These are phyloP conservation scores for Xenops minutus DNA, from an alignment of 2,797 vertebrate species.

Conservation along the genomic window DNA sequence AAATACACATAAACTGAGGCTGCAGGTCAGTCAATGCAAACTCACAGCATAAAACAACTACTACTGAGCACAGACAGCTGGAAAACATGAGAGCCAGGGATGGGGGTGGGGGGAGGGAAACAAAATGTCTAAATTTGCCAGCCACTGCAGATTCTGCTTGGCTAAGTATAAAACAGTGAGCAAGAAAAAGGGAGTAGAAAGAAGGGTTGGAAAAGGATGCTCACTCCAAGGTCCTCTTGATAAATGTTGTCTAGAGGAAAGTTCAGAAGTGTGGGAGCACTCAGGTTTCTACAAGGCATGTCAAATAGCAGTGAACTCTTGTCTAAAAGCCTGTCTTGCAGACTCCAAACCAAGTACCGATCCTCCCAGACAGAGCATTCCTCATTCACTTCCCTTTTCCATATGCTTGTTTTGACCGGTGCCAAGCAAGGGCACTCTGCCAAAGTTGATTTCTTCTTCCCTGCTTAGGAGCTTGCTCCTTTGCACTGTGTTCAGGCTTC, in stretches of 20 bases:
- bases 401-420: not conserved
- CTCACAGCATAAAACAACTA: not conserved
- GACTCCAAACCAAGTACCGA: not conserved
- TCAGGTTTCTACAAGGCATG: not conserved
- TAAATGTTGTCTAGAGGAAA: not conserved
- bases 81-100: not conserved
- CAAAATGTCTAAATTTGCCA: not conserved
- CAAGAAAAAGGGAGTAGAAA: not conserved
- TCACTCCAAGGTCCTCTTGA: not conserved
- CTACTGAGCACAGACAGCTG: not conserved
- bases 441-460: constrained; percentile 11
- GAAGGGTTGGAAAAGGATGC: not conserved
- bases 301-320: not conserved
- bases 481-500: not conserved
- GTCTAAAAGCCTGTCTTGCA: not conserved
- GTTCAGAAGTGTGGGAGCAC: not conserved
- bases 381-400: not conserved
- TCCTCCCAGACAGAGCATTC: not conserved
- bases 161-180: not conserved
- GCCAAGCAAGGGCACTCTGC: not conserved
- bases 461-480: not conserved
- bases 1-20: not conserved
- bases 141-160: not conserved
- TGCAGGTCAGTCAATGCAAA: constrained; percentile 6
- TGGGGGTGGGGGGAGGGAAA: too few species aligned